phyloP scores from a whole-genome alignment of 2,797 vertebrate genomes.

The Mus spretus region DNA sequence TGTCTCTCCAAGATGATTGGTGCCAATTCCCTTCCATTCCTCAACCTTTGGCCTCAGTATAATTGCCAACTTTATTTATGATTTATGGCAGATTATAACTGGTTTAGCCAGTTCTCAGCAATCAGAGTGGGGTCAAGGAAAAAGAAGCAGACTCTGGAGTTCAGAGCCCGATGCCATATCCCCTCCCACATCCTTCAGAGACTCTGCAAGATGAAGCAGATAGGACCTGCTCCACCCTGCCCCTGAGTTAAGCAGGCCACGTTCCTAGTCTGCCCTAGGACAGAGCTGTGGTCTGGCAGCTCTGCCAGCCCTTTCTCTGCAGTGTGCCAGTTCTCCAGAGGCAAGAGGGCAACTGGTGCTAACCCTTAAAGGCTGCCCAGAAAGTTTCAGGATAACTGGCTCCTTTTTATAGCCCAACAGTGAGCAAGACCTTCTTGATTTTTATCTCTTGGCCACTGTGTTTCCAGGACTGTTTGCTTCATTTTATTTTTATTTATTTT shows the following conservation, averaged over 20 bases:
- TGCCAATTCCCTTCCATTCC: background rate
- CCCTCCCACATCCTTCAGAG: background rate
- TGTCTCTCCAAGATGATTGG: background rate
- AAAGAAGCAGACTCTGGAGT: background rate
- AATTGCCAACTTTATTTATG: background rate
- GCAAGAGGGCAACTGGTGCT: background rate
- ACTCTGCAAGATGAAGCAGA: background rate
- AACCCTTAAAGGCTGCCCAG: background rate
- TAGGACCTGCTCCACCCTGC: background rate
- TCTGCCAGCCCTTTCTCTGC: background rate
- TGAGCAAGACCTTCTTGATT: background rate
- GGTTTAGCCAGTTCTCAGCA: background rate
- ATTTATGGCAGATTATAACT: background rate
- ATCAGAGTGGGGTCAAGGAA: background rate
- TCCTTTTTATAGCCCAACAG: background rate
- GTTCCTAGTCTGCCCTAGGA: background rate
- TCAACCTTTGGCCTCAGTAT: conserved; percentile 3
- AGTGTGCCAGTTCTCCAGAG: background rate
- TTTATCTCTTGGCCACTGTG: background rate
- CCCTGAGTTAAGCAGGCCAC: background rate
- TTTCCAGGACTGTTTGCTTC: background rate
- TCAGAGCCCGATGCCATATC: background rate
- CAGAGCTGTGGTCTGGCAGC: background rate
- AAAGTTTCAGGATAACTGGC: background rate
- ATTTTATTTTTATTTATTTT: background rate